These are phyloP conservation scores for Odontophorus gujanensis DNA, from an alignment of 2,113 vertebrate genomes.

Conservation along the genomic window DNA sequence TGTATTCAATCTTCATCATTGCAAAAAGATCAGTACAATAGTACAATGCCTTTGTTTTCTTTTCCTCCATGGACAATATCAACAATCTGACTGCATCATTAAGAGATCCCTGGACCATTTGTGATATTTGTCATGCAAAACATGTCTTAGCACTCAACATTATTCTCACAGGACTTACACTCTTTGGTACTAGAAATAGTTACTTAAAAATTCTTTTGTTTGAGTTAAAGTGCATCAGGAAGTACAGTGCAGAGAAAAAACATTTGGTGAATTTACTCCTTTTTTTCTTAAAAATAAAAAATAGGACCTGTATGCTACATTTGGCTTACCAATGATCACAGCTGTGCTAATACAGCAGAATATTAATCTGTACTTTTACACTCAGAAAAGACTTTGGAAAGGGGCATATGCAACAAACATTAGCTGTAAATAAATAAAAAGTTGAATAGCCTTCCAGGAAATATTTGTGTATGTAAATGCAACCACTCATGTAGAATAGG, in stretches of 20 bases:
- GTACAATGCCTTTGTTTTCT: background rate
- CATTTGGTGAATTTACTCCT: no score
- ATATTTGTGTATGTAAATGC: slow-evolving; percentile 41
- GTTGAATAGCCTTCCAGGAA: slow-evolving; percentile 23
- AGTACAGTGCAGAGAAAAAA: background rate
- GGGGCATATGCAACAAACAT: slow-evolving; percentile 39
- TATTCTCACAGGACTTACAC: background rate
- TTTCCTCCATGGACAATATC: background rate
- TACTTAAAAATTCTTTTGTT: background rate
- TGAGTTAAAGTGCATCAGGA: background rate
- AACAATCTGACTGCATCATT: background rate
- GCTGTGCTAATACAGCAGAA: slow-evolving; percentile 35
- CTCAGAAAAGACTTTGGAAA: slow-evolving; percentile 33
- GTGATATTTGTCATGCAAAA: background rate
- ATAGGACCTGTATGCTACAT: background rate
- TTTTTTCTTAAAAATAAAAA: background rate
- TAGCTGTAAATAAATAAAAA: slow-evolving; percentile 50
- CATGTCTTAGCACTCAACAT: background rate
- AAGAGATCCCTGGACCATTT: background rate
- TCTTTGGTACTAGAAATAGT: background rate
- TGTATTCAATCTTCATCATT: background rate
- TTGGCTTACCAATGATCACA: background rate
- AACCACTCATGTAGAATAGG: background rate
- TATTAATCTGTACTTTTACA: slow-evolving; percentile 40
- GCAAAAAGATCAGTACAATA: background rate